Base-by-base conservation (phyloP, 2,113 vertebrate genomes). In the Otus sunia region DNA sequence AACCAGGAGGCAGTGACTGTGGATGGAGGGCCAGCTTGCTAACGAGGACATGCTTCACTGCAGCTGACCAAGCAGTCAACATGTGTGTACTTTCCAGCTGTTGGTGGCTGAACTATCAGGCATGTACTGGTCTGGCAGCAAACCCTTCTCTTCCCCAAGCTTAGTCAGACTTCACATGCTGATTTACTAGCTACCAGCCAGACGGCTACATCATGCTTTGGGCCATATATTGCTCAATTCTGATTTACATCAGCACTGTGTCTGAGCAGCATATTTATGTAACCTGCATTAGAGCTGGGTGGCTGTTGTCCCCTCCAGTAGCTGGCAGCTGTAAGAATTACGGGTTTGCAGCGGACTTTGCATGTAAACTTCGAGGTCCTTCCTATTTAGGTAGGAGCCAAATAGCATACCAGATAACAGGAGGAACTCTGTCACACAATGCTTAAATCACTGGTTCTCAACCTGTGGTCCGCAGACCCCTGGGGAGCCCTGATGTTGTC, bases 1-100 rank as follows among this genome's bases (percentile, higher is more conserved):
- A 73, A 52, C 17, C 62, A 27, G 49, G 30, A 69, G 53, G 43
- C 36, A 21, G 30, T 0, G 2, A 8, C 62, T 37, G 37, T 20
- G 63, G 22, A 34, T 10, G 0, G 0, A 71, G 34, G 37, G 60
- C 59, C 15, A 32, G 23, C 59, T 53, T 66, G 37, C 45, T n/a
- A 10, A 4, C 0, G 6, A 67, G 36, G 86, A 41, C 0, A 6
- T 30, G 78, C 15, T 72, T 91, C 34, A 4, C 43, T 82, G 52
- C 12, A 39, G 64, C 56, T 67, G 67, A 50, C 34, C n/a, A 21
- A 20, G 71, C 60, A 37, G 22, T 36, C 56, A 39, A 5, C 3
- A 0, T 29, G 34, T 29, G 15, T 9, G 1, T 32, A 4, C n/a
- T 74, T 78, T 8, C 39, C 66, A 19, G 39, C 39, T 50, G 32